Percentiles rank a stretch among this genome's conserved stretches.
Evolutionary conservation across 2,113 vertebrate genomes (phyloP).

Genomic region (Lota lota): DNA sequence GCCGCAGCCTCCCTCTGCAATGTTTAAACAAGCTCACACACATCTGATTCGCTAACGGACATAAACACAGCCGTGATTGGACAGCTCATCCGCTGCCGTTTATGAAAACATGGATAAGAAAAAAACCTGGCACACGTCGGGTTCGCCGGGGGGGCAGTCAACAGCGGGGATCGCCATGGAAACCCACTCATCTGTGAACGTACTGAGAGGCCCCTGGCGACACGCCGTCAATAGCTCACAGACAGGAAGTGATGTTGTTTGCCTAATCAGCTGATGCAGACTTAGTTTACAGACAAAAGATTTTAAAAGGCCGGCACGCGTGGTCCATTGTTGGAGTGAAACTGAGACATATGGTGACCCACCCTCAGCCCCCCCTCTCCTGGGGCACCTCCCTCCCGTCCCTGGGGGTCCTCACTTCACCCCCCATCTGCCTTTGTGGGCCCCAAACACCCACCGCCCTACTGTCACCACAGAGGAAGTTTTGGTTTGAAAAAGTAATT

Average conservation of each 20-base stretch:
- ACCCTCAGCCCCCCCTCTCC: constrained; percentile 37
- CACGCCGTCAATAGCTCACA: constrained; percentile 50
- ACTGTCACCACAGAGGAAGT: constrained; percentile 28
- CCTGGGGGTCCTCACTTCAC: constrained; percentile 6
- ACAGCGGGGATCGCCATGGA: constrained; percentile 38
- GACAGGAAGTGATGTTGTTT: constrained; percentile 59
- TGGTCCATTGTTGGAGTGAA: constrained; percentile 65
- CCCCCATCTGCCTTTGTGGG: constrained; percentile 56
- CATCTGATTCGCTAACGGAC: neutral
- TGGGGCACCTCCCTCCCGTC: neutral
- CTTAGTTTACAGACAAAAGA: constrained; percentile 58
- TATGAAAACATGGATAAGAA: no score
- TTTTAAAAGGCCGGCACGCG: constrained; percentile 45
- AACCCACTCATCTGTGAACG: constrained; percentile 61
- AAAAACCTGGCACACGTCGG: constrained; percentile 45
- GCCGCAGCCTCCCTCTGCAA: no score
- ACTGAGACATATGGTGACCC: constrained; percentile 64
- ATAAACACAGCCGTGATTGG: constrained; percentile 42
- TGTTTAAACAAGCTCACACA: no score
- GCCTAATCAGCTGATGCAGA: constrained; percentile 55
- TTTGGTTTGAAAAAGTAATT: constrained; percentile 48
- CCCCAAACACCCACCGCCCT: constrained; percentile 36
- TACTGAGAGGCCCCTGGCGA: constrained; percentile 44
- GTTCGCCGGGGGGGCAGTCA: constrained; percentile 24
- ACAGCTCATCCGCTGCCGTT: constrained; percentile 24